A percentile compares a stretch with the other conserved stretches of the same genome.
Conservation (phyloP, 2,888 invertebrate species). For the Acanthosepion lycidas region DNA sequence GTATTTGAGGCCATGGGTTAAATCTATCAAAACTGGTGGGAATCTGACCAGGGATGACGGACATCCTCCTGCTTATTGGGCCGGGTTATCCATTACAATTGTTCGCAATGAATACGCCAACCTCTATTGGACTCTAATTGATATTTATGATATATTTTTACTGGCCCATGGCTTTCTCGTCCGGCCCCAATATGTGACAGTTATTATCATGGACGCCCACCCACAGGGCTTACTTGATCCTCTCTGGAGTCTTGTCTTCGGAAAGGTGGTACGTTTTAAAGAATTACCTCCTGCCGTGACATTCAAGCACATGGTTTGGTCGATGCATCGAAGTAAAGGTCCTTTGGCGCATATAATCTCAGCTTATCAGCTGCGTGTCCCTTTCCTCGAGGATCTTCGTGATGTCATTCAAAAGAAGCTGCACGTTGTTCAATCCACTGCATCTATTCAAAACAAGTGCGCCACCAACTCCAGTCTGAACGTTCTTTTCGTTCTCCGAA, state of each 20-base stretch:
- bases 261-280: conserved; percentile 61
- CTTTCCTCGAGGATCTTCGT: conserved; percentile 69
- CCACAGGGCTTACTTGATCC: conserved; percentile 69
- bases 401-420: conserved; percentile 64
- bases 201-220: conserved; percentile 71
- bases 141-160: conserved; percentile 68
- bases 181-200: conserved; percentile 59
- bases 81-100: conserved; percentile 62
- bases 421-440: conserved; percentile 52
- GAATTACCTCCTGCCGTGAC: conserved; percentile 55
- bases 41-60: background rate
- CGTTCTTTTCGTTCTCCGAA: conserved; percentile 70
- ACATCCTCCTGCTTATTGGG: background rate
- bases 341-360: conserved; percentile 63
- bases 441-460: conserved; percentile 48
- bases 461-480: conserved; percentile 63
- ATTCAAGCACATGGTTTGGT: conserved; percentile 66
- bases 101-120: conserved; percentile 69
- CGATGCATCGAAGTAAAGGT: conserved; percentile 69
- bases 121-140: conserved; percentile 69
- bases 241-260: conserved; percentile 69
- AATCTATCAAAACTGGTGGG: background rate
- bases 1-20: background rate
- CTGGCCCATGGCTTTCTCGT: conserved; percentile 60
- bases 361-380: conserved; percentile 52